phyloP scores from a whole-genome alignment of 2,888 invertebrate genomes.

The Trachelus stipa region DNA sequence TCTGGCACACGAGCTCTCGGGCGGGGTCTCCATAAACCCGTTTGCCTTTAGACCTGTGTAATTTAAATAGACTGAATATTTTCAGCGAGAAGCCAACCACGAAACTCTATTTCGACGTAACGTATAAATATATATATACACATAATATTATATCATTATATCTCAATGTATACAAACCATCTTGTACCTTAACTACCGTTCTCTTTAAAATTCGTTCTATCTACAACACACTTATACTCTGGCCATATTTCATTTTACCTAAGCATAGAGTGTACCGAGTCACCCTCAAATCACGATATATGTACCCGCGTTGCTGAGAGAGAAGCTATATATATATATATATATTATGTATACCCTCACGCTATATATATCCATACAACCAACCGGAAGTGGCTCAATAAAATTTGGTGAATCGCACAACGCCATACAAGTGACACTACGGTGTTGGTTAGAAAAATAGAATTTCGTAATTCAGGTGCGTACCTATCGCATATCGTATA shows the following conservation, averaged over 20 bases:
- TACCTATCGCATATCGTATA: neutral
- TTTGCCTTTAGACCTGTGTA: conserved; percentile 16
- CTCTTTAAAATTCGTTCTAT: neutral
- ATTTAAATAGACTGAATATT: conserved; percentile 37
- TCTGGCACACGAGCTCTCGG: conserved; percentile 20
- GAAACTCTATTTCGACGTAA: conserved; percentile 25
- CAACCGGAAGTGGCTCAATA: neutral
- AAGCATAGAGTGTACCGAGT: neutral
- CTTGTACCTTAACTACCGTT: neutral
- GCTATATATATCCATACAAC: neutral
- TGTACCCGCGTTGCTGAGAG: neutral
- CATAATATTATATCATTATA: neutral
- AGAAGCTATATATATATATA: neutral
- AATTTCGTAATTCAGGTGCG: neutral
- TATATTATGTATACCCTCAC: neutral
- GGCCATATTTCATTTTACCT: neutral
- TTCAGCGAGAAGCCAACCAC: conserved; percentile 12
- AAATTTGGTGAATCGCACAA: neutral
- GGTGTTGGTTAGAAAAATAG: neutral
- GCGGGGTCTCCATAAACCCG: conserved; percentile 10
- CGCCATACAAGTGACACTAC: neutral
- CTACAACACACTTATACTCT: neutral
- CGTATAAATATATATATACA: neutral
- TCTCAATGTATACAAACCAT: neutral
- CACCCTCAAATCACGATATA: neutral